Evolutionary conservation across 2,888 invertebrate genomes (phyloP), one percentile per base, ranked within the genome.

Genomic region (Drosophila subsilvestris): DNA sequence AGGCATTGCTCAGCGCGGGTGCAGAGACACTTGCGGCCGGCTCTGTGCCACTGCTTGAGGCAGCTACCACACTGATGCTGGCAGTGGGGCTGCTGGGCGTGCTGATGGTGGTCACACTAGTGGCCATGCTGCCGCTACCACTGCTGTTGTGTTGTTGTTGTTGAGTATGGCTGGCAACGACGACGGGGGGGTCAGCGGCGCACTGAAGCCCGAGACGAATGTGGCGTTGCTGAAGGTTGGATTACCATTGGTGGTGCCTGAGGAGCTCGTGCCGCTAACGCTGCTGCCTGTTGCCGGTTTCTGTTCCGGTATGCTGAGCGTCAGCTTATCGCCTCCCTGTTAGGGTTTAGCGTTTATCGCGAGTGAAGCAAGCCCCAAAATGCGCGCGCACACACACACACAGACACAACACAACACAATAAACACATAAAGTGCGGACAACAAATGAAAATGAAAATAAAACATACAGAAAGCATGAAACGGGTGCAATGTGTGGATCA

Each of bases 321-420:
- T 95, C 89, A 95, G 91, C 90, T 95, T 95, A 90, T 95, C 95
- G 84, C 95, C 95, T 78, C 95, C 95, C 95, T 95, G 84, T 67
- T 60, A 50, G 37, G 37, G 37, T 37, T 37, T 37, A 50, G 56
- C 57, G 77, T 48, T 51, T 63, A 71, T 61, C 42, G 53, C 48
- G 66, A 70, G 71, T 76, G 51, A 63, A 61, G 71, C 54, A 70
- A 60, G 56, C 32, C 32, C 12, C 32, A 14, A 32, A 32, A 32
- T 32, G 32, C 32, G 32, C 32, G 32, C 12, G 32, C 54, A 76
- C 47, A 72, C 50, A 55, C 47, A 54, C 45, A 79, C 22, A 56
- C 43, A 59, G 32, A 66, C 53, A 73, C 49, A 76, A 66, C 48
- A 63, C 45, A 63, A 68, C 66, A 60, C 62, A 77, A 67, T 70